phyloP scores from a whole-genome alignment of 2,888 invertebrate species.

The Calameuta filiformis region DNA sequence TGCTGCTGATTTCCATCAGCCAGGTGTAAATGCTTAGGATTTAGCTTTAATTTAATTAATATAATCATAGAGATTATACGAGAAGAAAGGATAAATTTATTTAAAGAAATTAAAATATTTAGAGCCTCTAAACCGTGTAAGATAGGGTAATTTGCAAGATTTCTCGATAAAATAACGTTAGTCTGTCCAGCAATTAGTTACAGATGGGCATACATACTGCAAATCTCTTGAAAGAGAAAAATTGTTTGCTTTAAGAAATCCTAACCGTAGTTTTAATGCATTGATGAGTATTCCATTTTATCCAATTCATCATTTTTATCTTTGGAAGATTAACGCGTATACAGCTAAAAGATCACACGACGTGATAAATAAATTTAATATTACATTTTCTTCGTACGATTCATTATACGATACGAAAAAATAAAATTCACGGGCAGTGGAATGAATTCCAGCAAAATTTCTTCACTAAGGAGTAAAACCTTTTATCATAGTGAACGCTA shows the following conservation, averaged over 20 bases:
- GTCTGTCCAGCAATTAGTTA: conserved; percentile 14
- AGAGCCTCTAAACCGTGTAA: conserved; percentile 4
- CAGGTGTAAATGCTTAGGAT: conserved; percentile 16
- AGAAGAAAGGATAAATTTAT: conserved; percentile 7
- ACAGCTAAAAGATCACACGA: too few relatives aligned
- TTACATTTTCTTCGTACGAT: conserved; percentile 20
- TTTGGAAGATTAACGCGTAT: not conserved
- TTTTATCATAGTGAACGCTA: too few relatives aligned
- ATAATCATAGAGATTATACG: conserved; percentile 18
- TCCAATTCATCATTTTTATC: conserved; percentile 2
- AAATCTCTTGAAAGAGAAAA: conserved; percentile 15
- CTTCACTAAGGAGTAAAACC: too few relatives aligned
- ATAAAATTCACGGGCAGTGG: conserved; percentile 15
- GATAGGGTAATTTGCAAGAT: conserved; percentile 17
- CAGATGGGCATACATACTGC: not conserved
- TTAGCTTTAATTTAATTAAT: conserved; percentile 15
- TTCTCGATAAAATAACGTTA: conserved; percentile 12
- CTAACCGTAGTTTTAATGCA: conserved; percentile 3
- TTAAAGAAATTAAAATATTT: conserved; percentile 7
- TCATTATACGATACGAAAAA: conserved; percentile 14
- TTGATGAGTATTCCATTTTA: conserved; percentile 16
- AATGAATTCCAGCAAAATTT: not conserved
- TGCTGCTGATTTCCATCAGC: not conserved
- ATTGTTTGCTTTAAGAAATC: not conserved
- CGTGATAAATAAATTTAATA: not conserved